Base-by-base conservation (phyloP, 1,140 invertebrate genomes). In the Wasmannia auropunctata region DNA sequence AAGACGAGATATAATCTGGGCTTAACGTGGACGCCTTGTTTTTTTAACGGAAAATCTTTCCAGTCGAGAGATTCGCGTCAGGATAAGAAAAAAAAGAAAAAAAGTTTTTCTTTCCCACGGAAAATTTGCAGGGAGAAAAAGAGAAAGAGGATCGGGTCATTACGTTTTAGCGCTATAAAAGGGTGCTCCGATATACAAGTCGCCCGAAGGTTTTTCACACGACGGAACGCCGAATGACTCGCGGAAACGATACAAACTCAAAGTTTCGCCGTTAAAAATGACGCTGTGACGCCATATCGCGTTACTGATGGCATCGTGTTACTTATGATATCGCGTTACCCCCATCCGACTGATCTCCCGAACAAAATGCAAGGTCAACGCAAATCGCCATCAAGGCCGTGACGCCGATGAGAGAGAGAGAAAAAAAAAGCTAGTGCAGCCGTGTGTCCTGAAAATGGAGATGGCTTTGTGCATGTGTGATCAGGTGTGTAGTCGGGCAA, bases 321-420 rank as follows among this genome's bases (percentile, higher is more conserved):
- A 74, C 70, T 58, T 37, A 56, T 58, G 51, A 40, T 28, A 40
- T 85, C 58, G n/a, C 72, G 31, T 76, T 85, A 77, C 69, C n/a
- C n/a, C n/a, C 54, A 25, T 54, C 25, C 74, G 37, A 58, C 51
- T 34, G 49, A 46, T 56, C 54, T 85, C 65, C 11, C 56, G 60
- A 46, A 54, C 58, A 28, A 63, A 85, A 62, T 51, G 72, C 63
- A 87, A 87, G 81, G 87, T 76, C 87, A 54, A 34, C 67, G 58
- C 67, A 58, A 58, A 88, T 86, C 58, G 51, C 46, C 54, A 77
- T 69, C 84, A 75, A 86, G 87, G 69, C 51, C 65, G 56, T 62
- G 75, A 7, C 49, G 58, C 34, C n/a, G 62, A 28, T 69, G 62
- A n/a, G 67, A 43, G n/a, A n/a, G n/a, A n/a, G n/a, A n/a, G n/a